These are phyloP conservation scores for Psylliodes chrysocephalus DNA, from an alignment of 2,888 invertebrate species.

Conservation along the genomic window DNA sequence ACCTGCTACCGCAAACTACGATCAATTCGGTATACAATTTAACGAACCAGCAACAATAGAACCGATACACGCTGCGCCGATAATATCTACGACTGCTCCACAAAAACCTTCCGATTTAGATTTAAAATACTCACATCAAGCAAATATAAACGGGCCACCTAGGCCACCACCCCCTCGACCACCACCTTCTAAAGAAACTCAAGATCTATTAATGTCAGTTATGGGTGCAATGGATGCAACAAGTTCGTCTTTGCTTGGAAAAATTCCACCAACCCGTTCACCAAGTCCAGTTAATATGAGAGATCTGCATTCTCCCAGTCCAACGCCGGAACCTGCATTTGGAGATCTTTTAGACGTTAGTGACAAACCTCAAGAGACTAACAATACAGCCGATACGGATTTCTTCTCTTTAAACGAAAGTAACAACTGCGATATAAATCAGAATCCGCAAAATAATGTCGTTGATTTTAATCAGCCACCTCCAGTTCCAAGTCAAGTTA, in stretches of 20 bases:
- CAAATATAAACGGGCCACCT: constrained; percentile 43
- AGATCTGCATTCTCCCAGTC: constrained; percentile 85
- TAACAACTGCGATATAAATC: constrained; percentile 63
- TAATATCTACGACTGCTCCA: constrained; percentile 14
- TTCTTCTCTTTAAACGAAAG: constrained; percentile 31
- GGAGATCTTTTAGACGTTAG: constrained; percentile 74
- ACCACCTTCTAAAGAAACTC: constrained; percentile 81
- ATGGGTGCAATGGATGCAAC: constrained; percentile 91
- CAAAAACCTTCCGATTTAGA: constrained; percentile 64
- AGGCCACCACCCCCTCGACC: constrained; percentile 66
- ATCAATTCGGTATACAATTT: neutral
- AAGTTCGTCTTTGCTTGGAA: constrained; percentile 83
- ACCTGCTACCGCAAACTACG: neutral
- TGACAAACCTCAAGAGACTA: constrained; percentile 53
- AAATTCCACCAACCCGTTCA: constrained; percentile 85
- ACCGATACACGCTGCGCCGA: constrained; percentile 20
- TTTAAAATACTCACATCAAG: constrained; percentile 59
- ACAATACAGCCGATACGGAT: constrained; percentile 23
- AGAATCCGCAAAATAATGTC: constrained; percentile 60
- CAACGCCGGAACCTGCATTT: constrained; percentile 76
- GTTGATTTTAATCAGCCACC: constrained; percentile 61
- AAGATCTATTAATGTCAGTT: constrained; percentile 85
- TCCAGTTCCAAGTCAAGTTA: constrained; percentile 24
- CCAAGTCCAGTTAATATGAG: constrained; percentile 88
- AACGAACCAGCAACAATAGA: constrained; percentile 14